These are phyloP conservation scores for Encarsia formosa DNA, from an alignment of 2,888 invertebrate species.

Conservation along the genomic window DNA sequence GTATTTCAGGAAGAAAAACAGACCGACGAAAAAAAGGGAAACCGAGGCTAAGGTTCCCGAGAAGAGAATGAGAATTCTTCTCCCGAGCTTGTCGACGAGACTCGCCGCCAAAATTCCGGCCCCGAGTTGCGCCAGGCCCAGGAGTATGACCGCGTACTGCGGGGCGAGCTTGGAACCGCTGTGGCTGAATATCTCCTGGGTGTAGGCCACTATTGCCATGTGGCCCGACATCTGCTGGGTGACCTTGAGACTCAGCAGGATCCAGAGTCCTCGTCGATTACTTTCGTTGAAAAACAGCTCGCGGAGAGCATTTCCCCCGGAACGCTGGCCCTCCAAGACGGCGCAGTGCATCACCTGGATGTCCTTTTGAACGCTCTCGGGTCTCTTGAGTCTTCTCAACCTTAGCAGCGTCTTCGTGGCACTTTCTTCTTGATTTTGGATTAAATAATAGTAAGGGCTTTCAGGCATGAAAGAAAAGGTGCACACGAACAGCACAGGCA, in stretches of 20 bases:
- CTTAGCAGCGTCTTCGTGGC: conserved; percentile 58
- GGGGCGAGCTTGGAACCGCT: conserved; percentile 54
- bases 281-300: conserved; percentile 54
- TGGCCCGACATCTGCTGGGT: conserved; percentile 62
- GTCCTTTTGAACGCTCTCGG: conserved; percentile 56
- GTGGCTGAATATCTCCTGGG: conserved; percentile 61
- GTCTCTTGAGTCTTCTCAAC: conserved; percentile 54
- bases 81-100: conserved; percentile 60
- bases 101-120: conserved; percentile 59
- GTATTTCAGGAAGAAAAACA: conserved; percentile 58
- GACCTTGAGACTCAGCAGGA: conserved; percentile 60
- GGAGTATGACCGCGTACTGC: conserved; percentile 55
- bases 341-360: conserved; percentile 56
- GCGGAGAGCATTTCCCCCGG: conserved; percentile 49
- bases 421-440: conserved; percentile 53
- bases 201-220: conserved; percentile 58
- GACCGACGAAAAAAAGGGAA: conserved; percentile 56
- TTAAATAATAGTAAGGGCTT: conserved; percentile 61
- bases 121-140: conserved; percentile 56
- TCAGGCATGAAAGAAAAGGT: conserved; percentile 63
- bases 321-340: conserved; percentile 55
- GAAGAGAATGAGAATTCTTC: conserved; percentile 58
- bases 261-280: conserved; percentile 58
- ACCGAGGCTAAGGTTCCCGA: conserved; percentile 58
- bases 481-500: conserved; percentile 57